Percentiles rank a stretch among this genome's conserved stretches.
These are phyloP conservation scores for Adelosebastes latens DNA, from an alignment of 2,797 vertebrate species.

Conservation along the genomic window DNA sequence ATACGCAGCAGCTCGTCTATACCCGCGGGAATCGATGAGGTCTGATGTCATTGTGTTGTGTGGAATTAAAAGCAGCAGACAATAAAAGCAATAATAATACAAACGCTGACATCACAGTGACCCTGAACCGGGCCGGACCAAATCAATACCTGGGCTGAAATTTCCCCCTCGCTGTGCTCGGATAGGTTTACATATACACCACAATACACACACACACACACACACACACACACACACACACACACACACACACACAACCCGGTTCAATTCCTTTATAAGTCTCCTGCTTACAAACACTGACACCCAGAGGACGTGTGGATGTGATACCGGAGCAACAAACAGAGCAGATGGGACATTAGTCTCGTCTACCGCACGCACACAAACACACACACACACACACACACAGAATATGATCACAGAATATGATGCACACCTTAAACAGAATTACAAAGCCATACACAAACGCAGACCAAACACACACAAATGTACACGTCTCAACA, in stretches of 20 bases:
- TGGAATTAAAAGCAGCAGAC: conserved; percentile 64
- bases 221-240: neutral
- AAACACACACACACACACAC: neutral
- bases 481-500: neutral
- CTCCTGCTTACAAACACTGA: conserved; percentile 76
- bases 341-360: conserved; percentile 45
- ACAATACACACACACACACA: neutral
- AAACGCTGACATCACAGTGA: conserved; percentile 75
- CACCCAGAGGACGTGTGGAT: conserved; percentile 69
- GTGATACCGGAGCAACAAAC: conserved; percentile 60
- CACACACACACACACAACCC: neutral
- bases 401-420: neutral
- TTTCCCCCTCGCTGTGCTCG: conserved; percentile 52
- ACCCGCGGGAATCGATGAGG: conserved; percentile 47
- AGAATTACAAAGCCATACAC: neutral
- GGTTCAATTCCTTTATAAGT: conserved; percentile 40
- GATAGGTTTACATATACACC: conserved; percentile 62
- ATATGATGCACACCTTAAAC: neutral
- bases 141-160: conserved; percentile 60
- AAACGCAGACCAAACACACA: neutral
- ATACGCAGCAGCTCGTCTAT: conserved; percentile 30
- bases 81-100: conserved; percentile 72
- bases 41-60: conserved; percentile 61
- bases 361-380: conserved; percentile 14
- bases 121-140: conserved; percentile 46